Evolutionary conservation across 2,113 vertebrate species (phyloP), one percentile per base, ranked within the genome.

Genomic region (Vireo altiloquus): DNA sequence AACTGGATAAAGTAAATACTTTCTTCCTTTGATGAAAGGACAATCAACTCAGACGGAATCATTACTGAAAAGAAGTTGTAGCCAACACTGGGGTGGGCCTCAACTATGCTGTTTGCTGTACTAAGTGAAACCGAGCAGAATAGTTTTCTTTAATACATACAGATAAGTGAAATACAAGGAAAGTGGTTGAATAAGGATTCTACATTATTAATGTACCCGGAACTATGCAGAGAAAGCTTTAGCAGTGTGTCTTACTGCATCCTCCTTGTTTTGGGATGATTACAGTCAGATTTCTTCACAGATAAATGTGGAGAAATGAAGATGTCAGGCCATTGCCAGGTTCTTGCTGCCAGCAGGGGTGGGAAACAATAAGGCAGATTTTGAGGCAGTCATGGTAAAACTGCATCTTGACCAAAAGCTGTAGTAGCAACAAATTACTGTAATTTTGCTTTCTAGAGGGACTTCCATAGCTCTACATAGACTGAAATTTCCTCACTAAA

Each of bases 11-110:
- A 68, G 23, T 21, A 65, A 88, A 44, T 13, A 9, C 0, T 24
- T 53, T 64, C 39, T 87, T 28, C 22, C 20, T 69, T 74, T 56
- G 6, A 70, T 25, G 46, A 88, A 89, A 27, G 10, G 3, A 61
- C 9, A 44, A 7, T 49, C 4, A 66, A 30, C 18, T 52, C 27
- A 17, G 31, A 50, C 28, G 54, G 70, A 82, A 60, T 7, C 12
- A 57, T 18, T 33, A 40, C 19, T 53, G 19, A 82, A 79, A 65
- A 82, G 7, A 37, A 46, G 19, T 44, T 59, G 3, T 35, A 88
- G 8, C 18, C 12, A 42, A 22, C 23, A 60, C 0, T 39, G 15
- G 2, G 1, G 10, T 42, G 10, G 13, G 7, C 8, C 35, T 85
- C 37, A 61, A 9, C 40, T 69, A 12, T 74, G 17, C 13, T 70